Percentiles rank a stretch among this genome's conserved stretches.
Conservation (phyloP, 2,797 vertebrate genomes). For the Scleropages formosus region DNA sequence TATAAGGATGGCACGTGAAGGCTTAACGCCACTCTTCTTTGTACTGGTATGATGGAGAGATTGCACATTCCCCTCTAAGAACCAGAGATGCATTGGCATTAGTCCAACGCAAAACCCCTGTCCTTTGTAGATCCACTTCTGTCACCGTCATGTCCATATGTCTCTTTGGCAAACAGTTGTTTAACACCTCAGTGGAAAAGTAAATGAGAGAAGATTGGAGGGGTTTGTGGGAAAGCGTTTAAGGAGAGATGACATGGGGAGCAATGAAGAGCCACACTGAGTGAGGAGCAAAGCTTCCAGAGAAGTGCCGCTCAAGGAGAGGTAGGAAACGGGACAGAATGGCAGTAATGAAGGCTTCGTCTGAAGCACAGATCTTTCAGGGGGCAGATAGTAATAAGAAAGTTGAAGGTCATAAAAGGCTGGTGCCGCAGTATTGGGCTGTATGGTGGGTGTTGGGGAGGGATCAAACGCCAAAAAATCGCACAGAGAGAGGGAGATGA, state of each 20-base stretch:
- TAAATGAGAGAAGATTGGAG: constrained; percentile 40
- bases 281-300: neutral
- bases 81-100: neutral
- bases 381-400: constrained; percentile 54
- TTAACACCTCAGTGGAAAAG: constrained; percentile 31
- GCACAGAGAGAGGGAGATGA: constrained; percentile 54
- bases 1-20: too few relatives aligned
- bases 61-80: neutral
- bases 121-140: neutral
- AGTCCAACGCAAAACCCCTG: neutral
- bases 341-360: constrained; percentile 39
- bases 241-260: neutral
- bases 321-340: constrained; percentile 42
- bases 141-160: neutral
- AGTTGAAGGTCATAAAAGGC: constrained; percentile 62
- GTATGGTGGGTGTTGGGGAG: neutral
- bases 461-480: constrained; percentile 59
- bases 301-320: neutral
- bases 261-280: constrained; percentile 16
- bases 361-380: constrained; percentile 27
- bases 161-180: neutral
- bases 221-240: constrained; percentile 9
- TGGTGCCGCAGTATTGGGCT: constrained; percentile 42
- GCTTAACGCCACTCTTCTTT: neutral
- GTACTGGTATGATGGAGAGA: neutral